These are phyloP conservation scores for Drosophila recens DNA, from an alignment of 2,888 invertebrate species.

Conservation along the genomic window DNA sequence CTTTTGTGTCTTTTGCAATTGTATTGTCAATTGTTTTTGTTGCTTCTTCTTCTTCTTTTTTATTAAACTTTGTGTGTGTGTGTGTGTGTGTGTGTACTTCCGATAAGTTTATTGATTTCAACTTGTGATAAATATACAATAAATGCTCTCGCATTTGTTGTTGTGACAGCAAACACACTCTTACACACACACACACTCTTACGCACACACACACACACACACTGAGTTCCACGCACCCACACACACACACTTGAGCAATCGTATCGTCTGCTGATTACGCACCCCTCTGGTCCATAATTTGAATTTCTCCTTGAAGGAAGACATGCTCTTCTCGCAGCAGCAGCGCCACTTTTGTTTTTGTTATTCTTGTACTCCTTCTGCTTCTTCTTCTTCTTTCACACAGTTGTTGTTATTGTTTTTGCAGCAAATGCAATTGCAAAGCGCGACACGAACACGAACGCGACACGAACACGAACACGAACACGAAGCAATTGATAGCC, in stretches of 20 bases:
- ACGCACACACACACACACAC: neutral
- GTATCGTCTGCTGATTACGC: constrained; percentile 58
- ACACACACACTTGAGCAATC: neutral
- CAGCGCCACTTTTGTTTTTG: constrained; percentile 55
- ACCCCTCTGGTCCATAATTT: constrained; percentile 85
- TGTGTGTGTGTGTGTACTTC: constrained; percentile 37
- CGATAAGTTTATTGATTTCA: constrained; percentile 82
- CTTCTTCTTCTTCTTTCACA: neutral
- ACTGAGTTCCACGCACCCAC: constrained; percentile 9
- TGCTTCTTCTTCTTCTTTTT: constrained; percentile 18
- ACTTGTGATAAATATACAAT: constrained; percentile 75
- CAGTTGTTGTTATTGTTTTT: constrained; percentile 26
- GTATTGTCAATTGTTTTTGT: neutral
- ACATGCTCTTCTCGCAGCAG: constrained; percentile 73
- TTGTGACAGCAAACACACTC: neutral
- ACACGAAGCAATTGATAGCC: constrained; percentile 47
- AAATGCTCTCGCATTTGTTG: constrained; percentile 22
- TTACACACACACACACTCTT: constrained; percentile 16
- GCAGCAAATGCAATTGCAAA: constrained; percentile 49
- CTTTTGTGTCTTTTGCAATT: constrained; percentile 9
- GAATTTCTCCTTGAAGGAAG: constrained; percentile 85
- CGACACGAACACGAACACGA: constrained; percentile 28
- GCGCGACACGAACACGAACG: constrained; percentile 10
- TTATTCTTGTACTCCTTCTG: constrained; percentile 5
- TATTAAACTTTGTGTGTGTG: constrained; percentile 25